Conservation (phyloP, 1,140 invertebrate species). For the Drosophila kepulauana region DNA sequence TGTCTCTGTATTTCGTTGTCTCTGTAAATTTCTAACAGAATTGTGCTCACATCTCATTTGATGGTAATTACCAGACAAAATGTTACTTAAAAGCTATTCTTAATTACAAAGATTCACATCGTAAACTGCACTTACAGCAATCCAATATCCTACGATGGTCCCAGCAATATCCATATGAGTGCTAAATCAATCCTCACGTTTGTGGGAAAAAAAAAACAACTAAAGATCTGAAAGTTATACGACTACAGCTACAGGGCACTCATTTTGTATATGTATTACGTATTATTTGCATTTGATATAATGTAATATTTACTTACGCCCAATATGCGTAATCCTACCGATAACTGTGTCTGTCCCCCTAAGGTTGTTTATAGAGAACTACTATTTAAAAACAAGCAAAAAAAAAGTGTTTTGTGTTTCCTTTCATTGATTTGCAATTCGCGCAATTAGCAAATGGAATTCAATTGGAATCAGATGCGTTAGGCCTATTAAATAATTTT, state of each 20-base stretch:
- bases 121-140: conserved; percentile 14
- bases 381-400: conserved; percentile 22
- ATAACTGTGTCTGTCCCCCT: conserved; percentile 76
- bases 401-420: background rate
- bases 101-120: conserved; percentile 3
- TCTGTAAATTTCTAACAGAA: conserved; percentile 75
- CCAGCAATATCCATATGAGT: conserved; percentile 36
- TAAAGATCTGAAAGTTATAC: conserved; percentile 46
- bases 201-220: conserved; percentile 16
- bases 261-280: conserved; percentile 52
- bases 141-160: conserved; percentile 15
- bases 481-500: conserved; percentile 18
- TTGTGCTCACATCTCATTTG: conserved; percentile 62
- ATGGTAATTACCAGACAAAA: conserved; percentile 37
- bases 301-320: conserved; percentile 70
- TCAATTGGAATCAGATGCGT: conserved; percentile 39
- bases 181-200: conserved; percentile 48
- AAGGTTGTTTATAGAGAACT: conserved; percentile 66
- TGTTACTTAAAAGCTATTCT: conserved; percentile 37
- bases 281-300: conserved; percentile 71
- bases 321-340: conserved; percentile 70
- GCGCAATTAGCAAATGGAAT: conserved; percentile 45
- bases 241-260: conserved; percentile 36
- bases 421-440: conserved; percentile 29
- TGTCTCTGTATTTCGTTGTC: conserved; percentile 26